A percentile compares a stretch with the other conserved stretches of the same genome.
Conservation (phyloP, 1,140 invertebrate genomes). For the Phortica variegata region DNA sequence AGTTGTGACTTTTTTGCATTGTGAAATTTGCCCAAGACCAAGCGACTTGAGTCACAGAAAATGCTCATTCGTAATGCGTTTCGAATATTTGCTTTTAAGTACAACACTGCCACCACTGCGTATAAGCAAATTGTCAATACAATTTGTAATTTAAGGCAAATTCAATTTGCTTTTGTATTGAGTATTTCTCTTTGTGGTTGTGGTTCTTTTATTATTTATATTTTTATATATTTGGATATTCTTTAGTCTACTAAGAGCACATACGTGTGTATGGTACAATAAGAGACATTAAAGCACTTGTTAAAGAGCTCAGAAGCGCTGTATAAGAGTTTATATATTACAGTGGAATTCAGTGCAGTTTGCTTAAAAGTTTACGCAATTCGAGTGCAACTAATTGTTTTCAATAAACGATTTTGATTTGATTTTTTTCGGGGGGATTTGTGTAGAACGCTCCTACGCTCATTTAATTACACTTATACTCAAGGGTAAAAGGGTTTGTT, state of each 20-base stretch:
- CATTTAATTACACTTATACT: too few species aligned
- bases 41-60: constrained; percentile 11
- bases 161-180: constrained; percentile 33
- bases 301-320: background rate
- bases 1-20: background rate
- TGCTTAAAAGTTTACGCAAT: too few species aligned
- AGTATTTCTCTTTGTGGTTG: too few species aligned
- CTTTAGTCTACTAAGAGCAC: too few species aligned
- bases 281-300: background rate
- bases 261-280: background rate
- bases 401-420: too few species aligned
- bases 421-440: too few species aligned
- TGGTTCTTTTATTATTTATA: too few species aligned
- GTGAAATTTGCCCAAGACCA: constrained; percentile 23
- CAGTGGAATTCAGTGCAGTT: too few species aligned
- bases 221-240: too few species aligned
- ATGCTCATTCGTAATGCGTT: background rate
- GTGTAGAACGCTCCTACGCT: too few species aligned
- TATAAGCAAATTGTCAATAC: constrained; percentile 39
- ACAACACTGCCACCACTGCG: constrained; percentile 58
- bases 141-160: constrained; percentile 31
- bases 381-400: too few species aligned
- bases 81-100: constrained; percentile 43
- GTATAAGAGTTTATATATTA: constrained; percentile 14
- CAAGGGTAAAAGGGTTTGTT: too few species aligned